Evolutionary conservation across 2,113 vertebrate genomes (phyloP), one percentile per base, ranked within the genome.

Genomic region (Candoia aspera): DNA sequence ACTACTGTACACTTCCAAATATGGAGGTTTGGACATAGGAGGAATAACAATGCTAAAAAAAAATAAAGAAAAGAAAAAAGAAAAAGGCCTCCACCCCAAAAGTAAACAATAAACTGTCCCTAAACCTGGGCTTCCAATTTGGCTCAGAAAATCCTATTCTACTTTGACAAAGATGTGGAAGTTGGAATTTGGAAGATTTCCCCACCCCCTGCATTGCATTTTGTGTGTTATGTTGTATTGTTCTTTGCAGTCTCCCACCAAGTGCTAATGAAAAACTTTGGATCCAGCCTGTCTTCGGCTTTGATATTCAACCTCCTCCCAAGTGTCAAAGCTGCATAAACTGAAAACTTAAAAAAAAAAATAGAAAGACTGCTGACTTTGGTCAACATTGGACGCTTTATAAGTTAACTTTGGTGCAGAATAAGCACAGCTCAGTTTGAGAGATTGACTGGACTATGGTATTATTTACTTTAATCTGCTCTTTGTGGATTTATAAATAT

Each of bases 401-500:
- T 97, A 96, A 97, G 93, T 97, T 97, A 96, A 96, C 93, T 96
- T 97, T 94, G 96, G 96, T 96, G 96, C 95, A 13, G 95, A 95
- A 96, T 87, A 95, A 97, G 96, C 95, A 96, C 96, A 86, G 96
- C 96, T 96, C 97, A 96, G 95, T 96, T 96, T 90, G 96, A 97
- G 95, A 97, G 95, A 97, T 95, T 96, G 95, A 96, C 94, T 92
- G 95, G 96, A 97, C 96, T 97, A 94, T 96, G 94, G 60, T 91
- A 95, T 95, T 96, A 97, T 94, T 96, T 95, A 95, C 96, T 97
- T 97, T 96, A 96, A 96, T 96, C 96, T 90, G 96, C 96, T 97
- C 95, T 96, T 96, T 95, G 94, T 96, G 96, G 96, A 97, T 96
- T 97, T 98, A 96, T 98, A 98, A 97, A 98, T 98, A 98, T 96